Evolutionary conservation across 1,140 invertebrate species (phyloP).

Genomic region (Lucilia cuprina): DNA sequence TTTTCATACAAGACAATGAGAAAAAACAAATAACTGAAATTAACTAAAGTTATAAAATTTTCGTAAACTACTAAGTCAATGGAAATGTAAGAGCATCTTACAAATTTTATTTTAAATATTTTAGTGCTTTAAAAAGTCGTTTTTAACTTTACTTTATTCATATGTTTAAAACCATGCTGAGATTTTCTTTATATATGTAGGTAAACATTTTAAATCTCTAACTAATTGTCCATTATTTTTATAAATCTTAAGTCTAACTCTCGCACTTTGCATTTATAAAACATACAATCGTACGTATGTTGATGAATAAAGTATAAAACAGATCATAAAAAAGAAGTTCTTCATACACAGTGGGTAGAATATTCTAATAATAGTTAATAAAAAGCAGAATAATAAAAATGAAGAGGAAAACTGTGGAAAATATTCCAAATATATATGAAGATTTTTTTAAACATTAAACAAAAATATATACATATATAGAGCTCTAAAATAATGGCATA

Average conservation of each 20-base stretch:
- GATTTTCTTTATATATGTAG: not conserved
- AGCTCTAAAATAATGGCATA: not conserved
- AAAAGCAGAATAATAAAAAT: not conserved
- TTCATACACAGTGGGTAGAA: not conserved
- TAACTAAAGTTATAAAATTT: too few relatives aligned
- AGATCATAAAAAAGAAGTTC: not conserved
- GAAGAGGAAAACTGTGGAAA: not conserved
- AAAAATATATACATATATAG: not conserved
- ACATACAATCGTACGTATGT: too few relatives aligned
- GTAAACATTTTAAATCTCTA: not conserved
- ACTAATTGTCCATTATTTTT: not conserved
- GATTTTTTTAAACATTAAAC: not conserved
- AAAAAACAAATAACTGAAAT: too few relatives aligned
- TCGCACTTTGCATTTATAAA: too few relatives aligned
- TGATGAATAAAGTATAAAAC: not conserved
- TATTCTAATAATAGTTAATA: constrained; percentile 8
- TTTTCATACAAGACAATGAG: too few relatives aligned
- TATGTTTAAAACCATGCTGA: not conserved
- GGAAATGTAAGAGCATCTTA: too few relatives aligned
- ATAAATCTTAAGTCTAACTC: not conserved
- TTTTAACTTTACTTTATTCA: not conserved
- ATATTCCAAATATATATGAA: not conserved
- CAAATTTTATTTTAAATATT: too few relatives aligned
- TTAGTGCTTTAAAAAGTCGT: too few relatives aligned
- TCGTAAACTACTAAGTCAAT: too few relatives aligned